phyloP scores from a whole-genome alignment of 2,113 vertebrate species.

The Anoplopoma fimbria region DNA sequence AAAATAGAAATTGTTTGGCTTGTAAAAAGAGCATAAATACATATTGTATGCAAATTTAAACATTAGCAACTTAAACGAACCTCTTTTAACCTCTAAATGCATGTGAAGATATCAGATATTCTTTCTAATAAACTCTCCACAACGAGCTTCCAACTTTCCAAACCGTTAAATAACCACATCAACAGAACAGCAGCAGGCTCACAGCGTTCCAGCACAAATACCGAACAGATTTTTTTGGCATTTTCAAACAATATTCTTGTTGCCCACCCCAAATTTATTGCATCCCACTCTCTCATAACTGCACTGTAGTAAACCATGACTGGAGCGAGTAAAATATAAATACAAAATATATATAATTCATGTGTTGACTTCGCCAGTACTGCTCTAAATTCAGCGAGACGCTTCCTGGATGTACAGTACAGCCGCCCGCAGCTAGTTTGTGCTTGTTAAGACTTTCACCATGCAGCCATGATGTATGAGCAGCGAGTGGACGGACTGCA shows the following conservation, averaged over 20 bases:
- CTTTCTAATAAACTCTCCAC: background rate
- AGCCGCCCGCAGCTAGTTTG: background rate
- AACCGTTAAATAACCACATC: background rate
- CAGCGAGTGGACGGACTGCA: background rate
- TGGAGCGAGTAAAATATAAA: constrained; percentile 1
- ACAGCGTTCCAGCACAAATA: background rate
- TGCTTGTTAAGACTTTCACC: constrained; percentile 1
- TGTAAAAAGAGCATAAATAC: background rate
- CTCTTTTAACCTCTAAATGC: background rate
- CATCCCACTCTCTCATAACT: background rate
- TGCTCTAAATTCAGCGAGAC: background rate
- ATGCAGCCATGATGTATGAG: background rate
- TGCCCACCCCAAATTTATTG: background rate
- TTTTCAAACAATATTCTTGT: background rate
- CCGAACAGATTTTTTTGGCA: background rate
- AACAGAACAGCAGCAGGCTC: constrained; percentile 7
- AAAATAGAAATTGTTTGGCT: background rate
- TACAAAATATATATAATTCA: constrained; percentile 27
- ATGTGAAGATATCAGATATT: background rate
- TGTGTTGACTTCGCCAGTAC: background rate
- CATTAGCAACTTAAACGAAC: background rate
- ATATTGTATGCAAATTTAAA: background rate
- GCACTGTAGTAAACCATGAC: background rate
- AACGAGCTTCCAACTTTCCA: background rate
- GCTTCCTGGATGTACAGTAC: background rate